Evolutionary conservation across 2,113 vertebrate species (phyloP).

Genomic region (Reinhardtius hippoglossoides): DNA sequence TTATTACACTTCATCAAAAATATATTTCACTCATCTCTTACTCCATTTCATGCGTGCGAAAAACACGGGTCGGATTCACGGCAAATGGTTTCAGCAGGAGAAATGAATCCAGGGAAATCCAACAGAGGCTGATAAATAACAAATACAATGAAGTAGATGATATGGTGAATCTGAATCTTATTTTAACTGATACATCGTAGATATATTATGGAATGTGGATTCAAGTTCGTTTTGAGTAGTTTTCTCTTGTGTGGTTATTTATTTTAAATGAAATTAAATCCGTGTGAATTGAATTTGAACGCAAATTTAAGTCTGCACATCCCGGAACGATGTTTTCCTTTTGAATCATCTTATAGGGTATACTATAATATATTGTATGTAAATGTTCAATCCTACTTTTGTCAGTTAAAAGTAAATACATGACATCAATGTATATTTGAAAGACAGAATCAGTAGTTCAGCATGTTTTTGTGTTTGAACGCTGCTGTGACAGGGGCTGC

Average conservation of each 20-base stretch:
- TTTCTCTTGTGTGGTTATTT: neutral
- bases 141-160: neutral
- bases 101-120: neutral
- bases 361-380: too few species aligned
- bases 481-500: neutral
- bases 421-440: too few species aligned
- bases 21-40: neutral
- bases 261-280: too few species aligned
- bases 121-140: neutral
- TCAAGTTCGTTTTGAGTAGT: neutral
- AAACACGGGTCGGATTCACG: neutral
- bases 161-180: neutral
- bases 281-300: too few species aligned
- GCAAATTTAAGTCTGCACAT: too few species aligned
- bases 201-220: neutral
- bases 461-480: too few species aligned
- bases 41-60: too few species aligned
- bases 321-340: too few species aligned
- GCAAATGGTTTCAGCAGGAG: neutral
- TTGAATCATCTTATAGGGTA: too few species aligned
- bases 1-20: constrained; percentile 24
- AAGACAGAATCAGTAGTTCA: too few species aligned
- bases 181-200: neutral
- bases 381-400: too few species aligned
- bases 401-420: too few species aligned